These are phyloP conservation scores for Tenthredo livida DNA, from an alignment of 2,888 invertebrate species.

Conservation along the genomic window DNA sequence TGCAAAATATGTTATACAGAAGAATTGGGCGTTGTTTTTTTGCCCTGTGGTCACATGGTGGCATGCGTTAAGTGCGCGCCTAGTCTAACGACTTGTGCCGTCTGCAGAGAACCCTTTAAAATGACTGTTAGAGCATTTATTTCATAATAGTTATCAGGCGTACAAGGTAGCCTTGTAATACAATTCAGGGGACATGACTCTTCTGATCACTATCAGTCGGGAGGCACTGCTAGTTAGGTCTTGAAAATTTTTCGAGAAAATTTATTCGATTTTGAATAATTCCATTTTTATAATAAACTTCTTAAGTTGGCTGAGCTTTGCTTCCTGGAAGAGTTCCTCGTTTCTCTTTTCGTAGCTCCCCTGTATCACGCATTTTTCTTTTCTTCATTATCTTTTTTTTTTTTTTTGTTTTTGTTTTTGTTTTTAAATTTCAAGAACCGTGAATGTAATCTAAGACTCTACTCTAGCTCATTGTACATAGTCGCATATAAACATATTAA, in stretches of 20 bases:
- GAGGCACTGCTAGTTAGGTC: conserved; percentile 25
- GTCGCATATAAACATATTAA: background rate
- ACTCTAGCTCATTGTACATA: background rate
- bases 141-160: conserved; percentile 71
- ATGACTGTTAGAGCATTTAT: conserved; percentile 85
- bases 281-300: background rate
- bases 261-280: background rate
- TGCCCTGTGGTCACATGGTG: conserved; percentile 97
- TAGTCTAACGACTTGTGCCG: conserved; percentile 91
- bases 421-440: background rate
- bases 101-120: conserved; percentile 89
- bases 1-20: conserved; percentile 96
- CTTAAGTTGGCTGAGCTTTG: background rate
- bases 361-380: background rate
- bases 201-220: background rate
- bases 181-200: conserved; percentile 35
- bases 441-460: background rate
- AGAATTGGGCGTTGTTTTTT: conserved; percentile 93
- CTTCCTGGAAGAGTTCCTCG: background rate
- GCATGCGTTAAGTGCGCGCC: conserved; percentile 95
- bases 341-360: background rate
- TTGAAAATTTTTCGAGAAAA: no score
- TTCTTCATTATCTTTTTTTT: background rate
- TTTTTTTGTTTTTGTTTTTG: background rate
- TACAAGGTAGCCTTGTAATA: background rate